Evolutionary conservation across 2,113 vertebrate species (phyloP), one percentile per base, ranked within the genome.

Genomic region (Cololabis saira): DNA sequence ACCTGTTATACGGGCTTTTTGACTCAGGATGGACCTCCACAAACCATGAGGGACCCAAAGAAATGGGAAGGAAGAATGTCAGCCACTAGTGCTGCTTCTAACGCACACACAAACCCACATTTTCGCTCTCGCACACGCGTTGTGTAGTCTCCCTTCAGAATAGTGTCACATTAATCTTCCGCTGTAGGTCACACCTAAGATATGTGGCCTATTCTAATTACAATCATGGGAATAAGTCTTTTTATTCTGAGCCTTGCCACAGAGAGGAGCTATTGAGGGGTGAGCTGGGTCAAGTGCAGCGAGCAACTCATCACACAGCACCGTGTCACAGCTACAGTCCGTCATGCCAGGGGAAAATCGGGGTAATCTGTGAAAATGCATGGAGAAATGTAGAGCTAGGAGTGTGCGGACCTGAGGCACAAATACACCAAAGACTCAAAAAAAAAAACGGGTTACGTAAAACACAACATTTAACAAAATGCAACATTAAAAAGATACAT

Each of bases 241-340:
- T 16, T 74, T 13, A 51, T 18, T 68, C 60, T 61, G 45, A 16
- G 30, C 16, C 18, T n/a, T 24, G 47, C 27, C 37, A 45, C 22
- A 47, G 16, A 21, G 41, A 63, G 48, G 12, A 63, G 45, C 30
- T 37, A 30, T 12, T 63, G 48, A 72, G 67, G 76, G 72, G 67
- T 77, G 48, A 84, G 76, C 45, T 76, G 40, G 73, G 73, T 81
- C 66, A 83, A 82, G 74, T 66, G 49, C 62, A 56, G 57, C 60
- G 30, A 24, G 71, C 66, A 62, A 11, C 53, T 61, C 42, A 61
- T 61, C 42, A 61, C 51, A 65, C 33, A 21, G 57, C 37, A 45
- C 42, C 12, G 1, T 43, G 22, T 64, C 56, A 64, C 1, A 51
- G 24, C 19, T n/a, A 30, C 15, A 24, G 15, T 22, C 44, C 22